These are phyloP conservation scores for Euplagia quadripunctaria DNA, from an alignment of 2,888 invertebrate genomes.

Conservation along the genomic window DNA sequence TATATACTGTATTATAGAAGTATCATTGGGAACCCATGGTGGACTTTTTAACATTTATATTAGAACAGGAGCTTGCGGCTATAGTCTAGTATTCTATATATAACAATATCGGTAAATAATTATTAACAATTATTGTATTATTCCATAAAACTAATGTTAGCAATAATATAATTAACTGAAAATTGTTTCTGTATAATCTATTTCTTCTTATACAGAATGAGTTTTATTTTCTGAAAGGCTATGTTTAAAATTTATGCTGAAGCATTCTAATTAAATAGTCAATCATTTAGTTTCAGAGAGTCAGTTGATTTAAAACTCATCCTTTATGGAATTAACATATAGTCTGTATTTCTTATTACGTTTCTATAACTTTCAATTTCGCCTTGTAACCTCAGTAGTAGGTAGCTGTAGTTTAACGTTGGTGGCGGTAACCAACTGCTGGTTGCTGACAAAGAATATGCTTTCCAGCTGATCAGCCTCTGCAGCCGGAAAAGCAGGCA, in stretches of 20 bases:
- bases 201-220: not conserved
- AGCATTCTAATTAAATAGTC: not conserved
- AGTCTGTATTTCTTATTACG: not conserved
- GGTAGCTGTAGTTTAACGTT: not conserved
- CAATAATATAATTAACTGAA: not conserved
- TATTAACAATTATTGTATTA: not conserved
- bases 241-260: not conserved
- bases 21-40: not conserved
- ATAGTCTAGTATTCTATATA: not conserved
- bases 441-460: constrained; percentile 68
- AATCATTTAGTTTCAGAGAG: not conserved
- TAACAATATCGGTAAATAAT: not conserved
- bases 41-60: not conserved
- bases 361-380: constrained; percentile 8
- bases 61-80: not conserved
- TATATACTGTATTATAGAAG: not conserved
- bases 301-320: not conserved
- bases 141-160: not conserved
- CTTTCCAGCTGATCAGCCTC: constrained; percentile 75
- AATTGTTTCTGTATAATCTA: not conserved
- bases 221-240: not conserved
- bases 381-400: not conserved
- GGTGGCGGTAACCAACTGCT: constrained; percentile 57
- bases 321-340: not conserved
- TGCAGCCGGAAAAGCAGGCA: constrained; percentile 79